A percentile compares a stretch with the other conserved stretches of the same genome.
Evolutionary conservation across 2,888 invertebrate species (phyloP).

Genomic region (Pristionchus entomophagus): DNA sequence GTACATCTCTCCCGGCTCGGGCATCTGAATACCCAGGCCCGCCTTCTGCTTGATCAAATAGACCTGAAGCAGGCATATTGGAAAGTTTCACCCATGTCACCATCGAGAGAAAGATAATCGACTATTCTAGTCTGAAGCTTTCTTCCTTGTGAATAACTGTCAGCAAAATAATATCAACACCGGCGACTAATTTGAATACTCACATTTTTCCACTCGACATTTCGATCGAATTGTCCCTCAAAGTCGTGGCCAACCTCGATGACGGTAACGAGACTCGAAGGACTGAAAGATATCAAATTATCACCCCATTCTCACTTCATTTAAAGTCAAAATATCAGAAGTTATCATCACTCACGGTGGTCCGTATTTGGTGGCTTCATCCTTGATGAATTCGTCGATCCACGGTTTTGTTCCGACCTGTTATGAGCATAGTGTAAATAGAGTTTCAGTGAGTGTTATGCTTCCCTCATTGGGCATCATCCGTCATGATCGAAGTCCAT

Average conservation of each 20-base stretch:
- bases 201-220: conserved; percentile 55
- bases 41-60: conserved; percentile 59
- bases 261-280: conserved; percentile 51
- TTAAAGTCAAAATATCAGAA: not conserved
- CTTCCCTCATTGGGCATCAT: no score
- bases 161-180: no score
- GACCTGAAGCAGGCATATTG: conserved; percentile 45
- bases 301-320: no score
- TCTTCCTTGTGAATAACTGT: no score
- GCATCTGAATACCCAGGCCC: conserved; percentile 66
- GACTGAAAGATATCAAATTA: conserved; percentile 19
- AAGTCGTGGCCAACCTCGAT: conserved; percentile 64
- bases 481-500: no score
- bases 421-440: conserved; percentile 13
- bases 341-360: conserved; percentile 54
- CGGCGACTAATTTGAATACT: no score
- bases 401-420: conserved; percentile 67
- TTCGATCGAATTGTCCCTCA: conserved; percentile 55
- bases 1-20: conserved; percentile 57
- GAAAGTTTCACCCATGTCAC: no score
- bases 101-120: no score
- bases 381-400: conserved; percentile 56
- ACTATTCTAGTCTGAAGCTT: no score
- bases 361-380: conserved; percentile 55
- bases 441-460: no score